Conservation (phyloP, 2,113 vertebrate genomes). For the Hippocampus barbouri region DNA sequence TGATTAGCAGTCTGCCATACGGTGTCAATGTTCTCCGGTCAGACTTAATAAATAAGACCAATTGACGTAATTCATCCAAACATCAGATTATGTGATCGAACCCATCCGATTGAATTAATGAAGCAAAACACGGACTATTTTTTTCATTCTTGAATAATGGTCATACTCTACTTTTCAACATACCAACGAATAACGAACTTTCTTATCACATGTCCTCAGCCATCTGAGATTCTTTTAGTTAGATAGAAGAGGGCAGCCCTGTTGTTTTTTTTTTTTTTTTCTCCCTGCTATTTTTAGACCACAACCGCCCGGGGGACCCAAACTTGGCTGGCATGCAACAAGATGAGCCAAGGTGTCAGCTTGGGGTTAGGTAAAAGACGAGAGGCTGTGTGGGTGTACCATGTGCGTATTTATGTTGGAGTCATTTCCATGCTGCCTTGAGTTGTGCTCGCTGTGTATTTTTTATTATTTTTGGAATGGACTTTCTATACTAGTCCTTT, state of each 20-base stretch:
- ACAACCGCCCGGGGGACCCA: conserved; percentile 61
- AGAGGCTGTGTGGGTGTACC: conserved; percentile 43
- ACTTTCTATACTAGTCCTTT: background rate
- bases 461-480: background rate
- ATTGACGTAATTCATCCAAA: background rate
- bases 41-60: background rate
- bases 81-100: background rate
- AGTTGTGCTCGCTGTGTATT: background rate
- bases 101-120: background rate
- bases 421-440: conserved; percentile 11
- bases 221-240: conserved; percentile 52
- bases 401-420: background rate
- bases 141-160: background rate
- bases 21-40: background rate
- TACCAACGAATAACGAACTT: background rate
- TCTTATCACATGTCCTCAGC: background rate
- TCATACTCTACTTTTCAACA: background rate
- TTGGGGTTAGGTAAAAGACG: conserved; percentile 30
- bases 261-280: background rate
- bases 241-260: conserved; percentile 60
- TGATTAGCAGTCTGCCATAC: background rate
- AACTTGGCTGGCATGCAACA: conserved; percentile 43
- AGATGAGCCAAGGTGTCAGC: conserved; percentile 54
- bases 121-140: background rate
- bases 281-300: conserved; percentile 64